Conservation (phyloP, 2,113 vertebrate genomes). For the Aegypius monachus region DNA sequence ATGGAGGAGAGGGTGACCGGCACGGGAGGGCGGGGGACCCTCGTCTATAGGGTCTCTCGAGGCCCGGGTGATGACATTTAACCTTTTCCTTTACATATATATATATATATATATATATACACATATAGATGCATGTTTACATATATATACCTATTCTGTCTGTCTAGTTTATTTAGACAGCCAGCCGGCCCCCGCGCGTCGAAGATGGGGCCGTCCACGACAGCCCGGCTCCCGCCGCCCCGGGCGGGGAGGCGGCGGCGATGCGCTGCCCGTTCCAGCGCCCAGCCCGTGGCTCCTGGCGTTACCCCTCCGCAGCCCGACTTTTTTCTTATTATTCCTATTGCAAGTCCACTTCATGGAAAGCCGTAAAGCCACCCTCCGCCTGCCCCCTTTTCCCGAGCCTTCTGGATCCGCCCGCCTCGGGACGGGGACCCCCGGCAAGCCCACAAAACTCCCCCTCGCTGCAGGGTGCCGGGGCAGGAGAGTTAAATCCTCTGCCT, state of each 20-base stretch:
- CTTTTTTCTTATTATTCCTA: background rate
- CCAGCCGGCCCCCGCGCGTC: rapidly evolving
- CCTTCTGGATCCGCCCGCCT: background rate
- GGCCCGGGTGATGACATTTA: background rate
- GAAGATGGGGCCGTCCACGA: too few relatives aligned
- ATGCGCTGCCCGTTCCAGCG: too few relatives aligned
- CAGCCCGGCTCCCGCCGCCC: rapidly evolving
- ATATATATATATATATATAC: too few relatives aligned
- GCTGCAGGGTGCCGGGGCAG: background rate
- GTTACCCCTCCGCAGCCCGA: rapidly evolving
- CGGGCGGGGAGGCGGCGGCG: rapidly evolving
- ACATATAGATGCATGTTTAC: too few relatives aligned
- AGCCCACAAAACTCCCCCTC: rapidly evolving
- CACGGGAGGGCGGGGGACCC: too few relatives aligned
- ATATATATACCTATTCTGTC: background rate
- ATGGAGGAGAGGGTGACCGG: background rate
- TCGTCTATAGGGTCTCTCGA: background rate
- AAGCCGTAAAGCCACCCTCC: background rate
- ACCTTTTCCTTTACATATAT: background rate
- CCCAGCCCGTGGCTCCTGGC: rapidly evolving
- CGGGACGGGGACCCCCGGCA: background rate
- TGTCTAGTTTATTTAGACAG: background rate
- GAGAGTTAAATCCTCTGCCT: background rate
- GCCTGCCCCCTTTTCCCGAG: background rate
- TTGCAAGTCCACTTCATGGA: background rate